Base-by-base conservation (phyloP, 2,797 vertebrate species). In the Etheostoma perlongum region DNA sequence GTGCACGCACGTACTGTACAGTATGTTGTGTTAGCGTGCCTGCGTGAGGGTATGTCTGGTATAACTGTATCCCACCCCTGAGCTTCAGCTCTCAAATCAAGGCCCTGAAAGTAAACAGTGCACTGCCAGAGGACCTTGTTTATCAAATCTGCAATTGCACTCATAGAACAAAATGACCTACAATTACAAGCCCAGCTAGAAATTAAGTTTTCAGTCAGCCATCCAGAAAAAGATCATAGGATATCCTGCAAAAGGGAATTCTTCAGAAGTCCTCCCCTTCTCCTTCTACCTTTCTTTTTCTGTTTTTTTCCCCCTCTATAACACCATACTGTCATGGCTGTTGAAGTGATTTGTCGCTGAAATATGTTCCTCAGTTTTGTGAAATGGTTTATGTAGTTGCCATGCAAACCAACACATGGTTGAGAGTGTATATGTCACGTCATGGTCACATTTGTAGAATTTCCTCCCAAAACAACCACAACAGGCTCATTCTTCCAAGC, bases 181-280 rank as follows among this genome's bases (percentile, higher is more conserved):
- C 95, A 97, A 97, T 97, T 97, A 97, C 95, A 95, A 95, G 94
- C 93, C 93, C 95, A 95, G 94, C 94, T 96, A 96, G 94, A 95
- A 95, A 97, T 96, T 96, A 96, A 95, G 95, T 95, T 95, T 94
- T 96, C 84, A 95, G 94, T 95, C 94, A 94, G 86, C 91, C 84
- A 93, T 96, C 93, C 94, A 94, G 93, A 87, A 93, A 95, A 90
- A 95, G 94, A 96, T 96, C 95, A 96, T 91, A 92, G 89, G 90
- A 94, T 81, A 90, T 89, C 87, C 89, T 88, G 85, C 89, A 91
- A 89, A 90, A 82, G 59, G 74, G 87, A 90, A 89, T 89, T 89
- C 79, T 89, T 92, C 64, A 84, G 80, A 46, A 76, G 68, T 66
- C 27, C 55, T 75, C 51, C 58, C 40, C 72, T 81, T 77, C 58